Evolutionary conservation across 2,113 vertebrate genomes (phyloP).

Genomic region (Oncorhynchus kisutch): DNA sequence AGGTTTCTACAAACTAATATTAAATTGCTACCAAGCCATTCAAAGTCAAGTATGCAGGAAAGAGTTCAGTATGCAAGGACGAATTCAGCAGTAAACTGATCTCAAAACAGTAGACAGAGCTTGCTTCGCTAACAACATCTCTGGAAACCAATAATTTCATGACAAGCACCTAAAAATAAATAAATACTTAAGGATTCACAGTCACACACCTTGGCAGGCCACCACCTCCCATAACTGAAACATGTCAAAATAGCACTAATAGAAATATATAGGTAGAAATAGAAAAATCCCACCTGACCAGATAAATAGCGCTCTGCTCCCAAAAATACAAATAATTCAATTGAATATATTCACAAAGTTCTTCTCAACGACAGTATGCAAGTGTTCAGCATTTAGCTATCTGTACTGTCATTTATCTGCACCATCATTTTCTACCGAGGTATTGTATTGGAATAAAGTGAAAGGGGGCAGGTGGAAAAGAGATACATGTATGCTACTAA

Average conservation of each 20-base stretch:
- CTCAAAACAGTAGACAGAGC: constrained; percentile 18
- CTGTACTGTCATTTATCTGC: too few relatives aligned
- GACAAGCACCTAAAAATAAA: constrained; percentile 37
- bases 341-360: background rate
- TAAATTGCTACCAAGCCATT: too few relatives aligned
- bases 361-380: background rate
- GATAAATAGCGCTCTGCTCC: background rate
- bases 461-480: too few relatives aligned
- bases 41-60: background rate
- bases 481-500: background rate
- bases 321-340: background rate
- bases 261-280: background rate
- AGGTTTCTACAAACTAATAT: too few relatives aligned
- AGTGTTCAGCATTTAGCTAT: background rate
- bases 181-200: constrained; percentile 1
- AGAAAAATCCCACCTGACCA: background rate
- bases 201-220: background rate
- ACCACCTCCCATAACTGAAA: too few relatives aligned
- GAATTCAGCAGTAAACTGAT: constrained; percentile 14
- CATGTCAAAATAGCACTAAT: too few relatives aligned
- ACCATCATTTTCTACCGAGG: too few relatives aligned
- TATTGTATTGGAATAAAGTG: too few relatives aligned
- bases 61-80: constrained; percentile 1
- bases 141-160: constrained; percentile 14
- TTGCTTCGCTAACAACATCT: background rate